These are phyloP conservation scores for Holothuria glaberrima DNA, from an alignment of 35 echinoderm and acorn worm genomes.

Conservation along the genomic window DNA sequence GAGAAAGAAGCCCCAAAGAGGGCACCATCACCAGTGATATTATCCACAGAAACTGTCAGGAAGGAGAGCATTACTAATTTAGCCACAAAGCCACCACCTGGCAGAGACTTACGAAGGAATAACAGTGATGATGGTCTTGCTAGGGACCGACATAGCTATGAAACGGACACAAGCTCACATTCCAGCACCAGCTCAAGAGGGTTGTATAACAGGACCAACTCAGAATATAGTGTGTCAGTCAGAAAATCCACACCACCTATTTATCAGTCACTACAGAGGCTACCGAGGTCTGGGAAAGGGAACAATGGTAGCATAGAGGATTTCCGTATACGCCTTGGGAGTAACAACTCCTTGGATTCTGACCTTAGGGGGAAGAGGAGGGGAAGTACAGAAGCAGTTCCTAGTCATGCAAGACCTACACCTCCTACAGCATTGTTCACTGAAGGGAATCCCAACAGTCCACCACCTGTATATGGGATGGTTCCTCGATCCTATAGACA, in stretches of 20 bases:
- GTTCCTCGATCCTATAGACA: conserved; percentile 53
- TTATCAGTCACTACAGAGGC: conserved; percentile 53
- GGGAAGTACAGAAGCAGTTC: background rate
- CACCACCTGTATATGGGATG: conserved; percentile 41
- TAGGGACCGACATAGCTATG: conserved; percentile 50
- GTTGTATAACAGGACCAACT: conserved; percentile 37
- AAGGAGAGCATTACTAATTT: conserved; percentile 8
- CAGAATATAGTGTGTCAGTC: conserved; percentile 39
- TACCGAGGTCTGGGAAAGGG: conserved; percentile 11
- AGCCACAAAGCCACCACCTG: conserved; percentile 17
- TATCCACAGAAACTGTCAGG: conserved; percentile 3
- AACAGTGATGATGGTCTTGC: conserved; percentile 9
- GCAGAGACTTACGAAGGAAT: background rate
- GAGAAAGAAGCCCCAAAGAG: conserved; percentile 35
- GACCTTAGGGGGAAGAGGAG: background rate
- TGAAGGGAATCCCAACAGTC: conserved; percentile 22
- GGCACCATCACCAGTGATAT: conserved; percentile 62
- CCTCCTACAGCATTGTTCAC: conserved; percentile 59
- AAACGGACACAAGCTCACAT: conserved; percentile 29
- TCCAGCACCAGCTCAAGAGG: conserved; percentile 47
- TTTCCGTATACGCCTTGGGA: conserved; percentile 26
- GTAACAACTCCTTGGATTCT: conserved; percentile 49
- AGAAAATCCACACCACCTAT: background rate
- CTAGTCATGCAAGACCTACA: background rate
- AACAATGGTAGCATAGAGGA: conserved; percentile 40